Evolutionary conservation across 2,113 vertebrate species (phyloP).

Genomic region (Oreochromis niloticus): DNA sequence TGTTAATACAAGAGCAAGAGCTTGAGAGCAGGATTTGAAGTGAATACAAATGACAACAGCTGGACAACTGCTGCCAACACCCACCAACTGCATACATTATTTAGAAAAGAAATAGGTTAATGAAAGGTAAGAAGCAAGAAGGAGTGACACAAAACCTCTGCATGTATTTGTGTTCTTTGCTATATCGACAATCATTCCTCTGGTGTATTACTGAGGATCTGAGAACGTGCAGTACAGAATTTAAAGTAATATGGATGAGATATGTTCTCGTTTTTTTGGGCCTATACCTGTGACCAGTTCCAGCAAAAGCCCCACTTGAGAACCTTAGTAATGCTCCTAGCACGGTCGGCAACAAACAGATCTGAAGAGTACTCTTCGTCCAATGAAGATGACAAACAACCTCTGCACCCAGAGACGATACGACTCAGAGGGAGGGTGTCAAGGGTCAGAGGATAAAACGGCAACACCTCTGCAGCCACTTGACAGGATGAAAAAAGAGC

Average conservation of each 20-base stretch:
- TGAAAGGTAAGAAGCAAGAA: neutral
- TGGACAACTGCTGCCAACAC: neutral
- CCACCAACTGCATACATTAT: neutral
- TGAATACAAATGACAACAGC: neutral
- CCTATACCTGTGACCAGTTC: neutral
- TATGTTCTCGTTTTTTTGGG: neutral
- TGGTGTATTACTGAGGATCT: neutral
- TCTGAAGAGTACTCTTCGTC: slow-evolving; percentile 24
- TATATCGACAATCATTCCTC: neutral
- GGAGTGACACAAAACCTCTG: neutral
- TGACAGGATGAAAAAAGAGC: slow-evolving; percentile 61
- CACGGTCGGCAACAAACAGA: neutral
- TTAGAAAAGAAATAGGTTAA: neutral
- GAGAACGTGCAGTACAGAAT: neutral
- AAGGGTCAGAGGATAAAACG: slow-evolving; percentile 49
- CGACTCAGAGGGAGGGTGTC: slow-evolving; percentile 27
- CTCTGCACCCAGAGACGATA: slow-evolving; percentile 30
- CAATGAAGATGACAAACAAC: slow-evolving; percentile 56
- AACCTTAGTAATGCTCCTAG: neutral
- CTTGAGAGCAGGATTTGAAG: neutral
- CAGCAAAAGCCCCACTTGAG: neutral
- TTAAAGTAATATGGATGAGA: neutral
- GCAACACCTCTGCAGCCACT: slow-evolving; percentile 70
- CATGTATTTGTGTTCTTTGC: neutral
- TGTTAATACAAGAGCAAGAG: slow-evolving; percentile 16